Evolutionary conservation across 2,113 vertebrate genomes (phyloP), one percentile per base, ranked within the genome.

Genomic region (Elaphurus davidianus): DNA sequence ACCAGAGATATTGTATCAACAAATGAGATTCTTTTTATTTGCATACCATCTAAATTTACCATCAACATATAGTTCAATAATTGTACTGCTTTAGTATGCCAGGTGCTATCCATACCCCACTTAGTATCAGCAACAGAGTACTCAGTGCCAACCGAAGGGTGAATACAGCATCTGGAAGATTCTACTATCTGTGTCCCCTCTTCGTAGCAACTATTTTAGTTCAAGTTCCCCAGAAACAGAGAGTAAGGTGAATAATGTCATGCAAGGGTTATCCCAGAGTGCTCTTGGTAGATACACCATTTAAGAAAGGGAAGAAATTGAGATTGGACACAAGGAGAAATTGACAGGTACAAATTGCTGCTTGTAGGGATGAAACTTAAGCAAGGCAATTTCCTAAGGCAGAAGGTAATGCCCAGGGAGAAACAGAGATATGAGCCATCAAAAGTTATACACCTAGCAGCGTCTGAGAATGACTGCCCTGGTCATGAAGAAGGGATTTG

Each of bases 111-210:
- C 43, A n/a, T 25, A 47, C 43, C 7, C 13, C 17, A 36, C 10
- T n/a, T 85, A 45, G 9, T 9, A 6, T 54, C 30, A 93, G 33
- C 40, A 17, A 54, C 67, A 5, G 14, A 7, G 16, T 62, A 13
- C 27, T 81, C 28, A 33, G 11, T 15, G 67, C 11, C 57, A 96
- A 30, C 5, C 5, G n/a, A 47, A 55, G 19, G 11, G 21, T 84
- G 5, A 50, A 14, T 54, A 74, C 52, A 2, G 11, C 23, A 25
- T 5, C 17, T 64, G 21, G 62, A 59, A 87, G 92, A 45, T 79
- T 36, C 15, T 36, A 17, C 17, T 50, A 2, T 40, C n/a, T 59
- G 13, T 7, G 5, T 71, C 0, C 1, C 21, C 0, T 76, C 15
- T 74, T 59, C 4, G 8, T 13, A 62, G 14, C 3, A 64, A 57